These are phyloP conservation scores for Zeugodacus cucurbitae DNA, from an alignment of 1,140 invertebrate genomes.

Conservation along the genomic window DNA sequence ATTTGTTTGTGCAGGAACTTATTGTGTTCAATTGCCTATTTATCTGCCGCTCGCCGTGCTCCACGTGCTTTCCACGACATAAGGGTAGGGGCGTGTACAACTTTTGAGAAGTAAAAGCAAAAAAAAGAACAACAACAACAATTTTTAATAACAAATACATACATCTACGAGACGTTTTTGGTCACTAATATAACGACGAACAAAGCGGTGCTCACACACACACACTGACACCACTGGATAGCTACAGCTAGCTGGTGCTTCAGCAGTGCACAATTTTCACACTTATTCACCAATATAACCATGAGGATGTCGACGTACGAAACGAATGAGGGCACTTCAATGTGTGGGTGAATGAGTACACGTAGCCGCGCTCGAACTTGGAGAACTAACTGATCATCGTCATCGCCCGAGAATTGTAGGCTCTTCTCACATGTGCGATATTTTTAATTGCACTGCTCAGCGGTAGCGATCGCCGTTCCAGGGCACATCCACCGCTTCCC, in stretches of 20 bases:
- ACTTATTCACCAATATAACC: conserved; percentile 21
- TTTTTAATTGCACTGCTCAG: conserved; percentile 33
- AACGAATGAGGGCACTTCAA: neutral
- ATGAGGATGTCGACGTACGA: neutral
- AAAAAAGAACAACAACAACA: neutral
- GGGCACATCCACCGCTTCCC: neutral
- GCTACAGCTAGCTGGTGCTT: neutral
- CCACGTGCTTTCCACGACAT: conserved; percentile 64
- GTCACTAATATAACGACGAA: neutral
- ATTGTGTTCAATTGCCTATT: conserved; percentile 4
- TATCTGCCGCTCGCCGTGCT: conserved; percentile 42
- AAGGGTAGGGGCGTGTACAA: conserved; percentile 63
- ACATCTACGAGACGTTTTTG: neutral
- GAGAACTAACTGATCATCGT: neutral
- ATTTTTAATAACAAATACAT: neutral
- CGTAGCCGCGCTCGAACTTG: too few relatives aligned
- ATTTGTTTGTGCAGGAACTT: neutral
- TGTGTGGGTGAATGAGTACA: neutral
- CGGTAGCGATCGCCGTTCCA: conserved; percentile 5
- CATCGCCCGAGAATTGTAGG: neutral
- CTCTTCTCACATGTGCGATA: conserved; percentile 18
- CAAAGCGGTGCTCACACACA: conserved; percentile 20
- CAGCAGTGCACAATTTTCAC: neutral
- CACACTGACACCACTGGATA: neutral
- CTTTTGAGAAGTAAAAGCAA: neutral